phyloP scores from a whole-genome alignment of 2,888 invertebrate genomes.

The Colletes collaris region DNA sequence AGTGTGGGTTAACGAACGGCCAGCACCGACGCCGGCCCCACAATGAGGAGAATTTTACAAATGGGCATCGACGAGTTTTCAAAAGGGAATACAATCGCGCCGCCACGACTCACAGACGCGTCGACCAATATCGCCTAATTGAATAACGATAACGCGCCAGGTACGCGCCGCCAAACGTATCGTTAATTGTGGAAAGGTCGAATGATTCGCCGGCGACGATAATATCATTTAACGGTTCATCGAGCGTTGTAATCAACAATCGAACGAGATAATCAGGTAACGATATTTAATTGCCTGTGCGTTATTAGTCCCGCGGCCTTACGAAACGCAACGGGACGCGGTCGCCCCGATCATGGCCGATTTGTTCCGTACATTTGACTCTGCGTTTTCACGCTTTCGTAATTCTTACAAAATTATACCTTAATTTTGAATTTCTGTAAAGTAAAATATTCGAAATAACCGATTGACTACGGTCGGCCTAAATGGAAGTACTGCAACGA shows the following conservation, averaged over 20 bases:
- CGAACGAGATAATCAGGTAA: conserved; percentile 43
- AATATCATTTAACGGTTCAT: conserved; percentile 51
- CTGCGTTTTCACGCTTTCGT: too few relatives aligned
- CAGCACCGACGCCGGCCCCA: neutral
- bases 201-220: conserved; percentile 47
- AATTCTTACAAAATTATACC: too few relatives aligned
- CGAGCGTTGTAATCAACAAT: conserved; percentile 52
- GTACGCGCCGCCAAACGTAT: conserved; percentile 21
- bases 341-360: conserved; percentile 6
- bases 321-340: conserved; percentile 11
- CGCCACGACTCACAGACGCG: conserved; percentile 3
- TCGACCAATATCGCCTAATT: conserved; percentile 41
- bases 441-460: too few relatives aligned
- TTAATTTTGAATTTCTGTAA: too few relatives aligned
- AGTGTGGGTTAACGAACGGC: conserved; percentile 3
- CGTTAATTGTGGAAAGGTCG: conserved; percentile 38
- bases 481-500: too few relatives aligned
- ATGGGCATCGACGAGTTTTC: neutral
- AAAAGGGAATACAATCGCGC: conserved; percentile 1
- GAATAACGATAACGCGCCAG: conserved; percentile 39
- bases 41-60: neutral
- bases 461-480: too few relatives aligned
- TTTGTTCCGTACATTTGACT: conserved; percentile 20
- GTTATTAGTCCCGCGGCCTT: conserved; percentile 23
- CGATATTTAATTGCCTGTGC: conserved; percentile 52